Percentiles rank a stretch among this genome's conserved stretches.
Conservation (phyloP, 2,888 invertebrate species). For the Eudasyphora cyanicolor region DNA sequence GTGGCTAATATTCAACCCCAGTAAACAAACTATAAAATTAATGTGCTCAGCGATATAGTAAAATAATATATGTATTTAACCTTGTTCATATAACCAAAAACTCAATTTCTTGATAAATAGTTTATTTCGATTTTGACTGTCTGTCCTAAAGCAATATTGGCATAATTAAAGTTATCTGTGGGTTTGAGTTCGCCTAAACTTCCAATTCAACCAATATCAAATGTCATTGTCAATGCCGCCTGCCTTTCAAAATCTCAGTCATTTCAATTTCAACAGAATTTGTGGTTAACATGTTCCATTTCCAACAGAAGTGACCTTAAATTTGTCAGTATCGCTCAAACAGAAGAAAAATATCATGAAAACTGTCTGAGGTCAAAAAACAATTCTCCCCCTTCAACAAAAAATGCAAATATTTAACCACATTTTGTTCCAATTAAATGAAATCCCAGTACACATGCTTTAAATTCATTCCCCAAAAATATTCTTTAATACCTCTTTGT, state of each 20-base stretch:
- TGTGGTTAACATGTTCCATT: background rate
- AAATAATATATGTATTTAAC: no score
- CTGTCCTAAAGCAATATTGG: background rate
- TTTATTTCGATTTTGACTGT: no score
- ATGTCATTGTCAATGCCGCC: background rate
- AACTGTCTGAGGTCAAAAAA: background rate
- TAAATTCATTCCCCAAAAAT: background rate
- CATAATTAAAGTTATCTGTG: no score
- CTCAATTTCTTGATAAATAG: no score
- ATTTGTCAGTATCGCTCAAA: background rate
- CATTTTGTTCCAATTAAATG: background rate
- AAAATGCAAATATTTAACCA: conserved; percentile 3
- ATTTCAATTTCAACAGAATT: background rate
- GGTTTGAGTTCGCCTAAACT: no score
- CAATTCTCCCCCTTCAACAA: conserved; percentile 1
- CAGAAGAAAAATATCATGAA: background rate
- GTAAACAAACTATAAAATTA: no score
- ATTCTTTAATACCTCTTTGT: no score
- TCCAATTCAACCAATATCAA: background rate
- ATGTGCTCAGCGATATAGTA: no score
- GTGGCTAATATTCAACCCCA: no score
- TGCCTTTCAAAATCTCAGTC: no score
- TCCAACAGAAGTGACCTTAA: background rate
- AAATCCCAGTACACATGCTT: background rate
- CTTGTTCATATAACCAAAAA: no score